Base-by-base conservation (phyloP, 2,888 invertebrate species). In the Trachelus tabidus region DNA sequence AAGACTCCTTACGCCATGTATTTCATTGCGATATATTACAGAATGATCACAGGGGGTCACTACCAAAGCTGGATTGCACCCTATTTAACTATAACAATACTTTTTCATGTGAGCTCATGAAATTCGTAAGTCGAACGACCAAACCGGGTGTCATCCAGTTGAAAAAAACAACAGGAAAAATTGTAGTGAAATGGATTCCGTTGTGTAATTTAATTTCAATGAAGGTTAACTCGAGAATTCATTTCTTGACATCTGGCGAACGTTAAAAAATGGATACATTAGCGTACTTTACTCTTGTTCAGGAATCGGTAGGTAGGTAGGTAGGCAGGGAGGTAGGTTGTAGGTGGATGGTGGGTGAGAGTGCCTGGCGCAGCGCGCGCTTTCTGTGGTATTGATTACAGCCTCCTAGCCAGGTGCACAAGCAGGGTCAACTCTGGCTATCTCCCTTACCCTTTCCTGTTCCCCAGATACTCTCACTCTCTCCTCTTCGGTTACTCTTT, bases 351-450 rank as follows among this genome's bases (percentile, higher is more conserved):
- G 71, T 31, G 71, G 71, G 34, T 12, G 71, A 71, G 31, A 71
- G 71, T 12, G 78, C 68, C 75, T 77, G 69, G 74, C 74, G 76
- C 79, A 85, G 86, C 86, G 86, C 88, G 87, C 86, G 87, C 88
- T 88, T 86, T 88, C 87, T 87, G 87, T 85, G 86, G 90, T 90
- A 90, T 90, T 90, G 90, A 90, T 90, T 90, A 90, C 90, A 89
- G 87, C 87, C 87, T 89, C 89, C 90, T 89, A 88, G 89, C 90
- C 90, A 90, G 90, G 90, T 90, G 87, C 87, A 87, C 87, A 85
- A 84, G 87, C 89, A 89, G 90, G 89, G 90, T 89, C 89, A 90
- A 86, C 88, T 86, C 85, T 85, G 79, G 85, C 87, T 86, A 85
- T 85, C 79, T 85, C 87, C 81, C 85, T 71, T 73, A 75, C 73